Evolutionary conservation across 2,113 vertebrate species (phyloP).

Genomic region (Polypterus bichir): DNA sequence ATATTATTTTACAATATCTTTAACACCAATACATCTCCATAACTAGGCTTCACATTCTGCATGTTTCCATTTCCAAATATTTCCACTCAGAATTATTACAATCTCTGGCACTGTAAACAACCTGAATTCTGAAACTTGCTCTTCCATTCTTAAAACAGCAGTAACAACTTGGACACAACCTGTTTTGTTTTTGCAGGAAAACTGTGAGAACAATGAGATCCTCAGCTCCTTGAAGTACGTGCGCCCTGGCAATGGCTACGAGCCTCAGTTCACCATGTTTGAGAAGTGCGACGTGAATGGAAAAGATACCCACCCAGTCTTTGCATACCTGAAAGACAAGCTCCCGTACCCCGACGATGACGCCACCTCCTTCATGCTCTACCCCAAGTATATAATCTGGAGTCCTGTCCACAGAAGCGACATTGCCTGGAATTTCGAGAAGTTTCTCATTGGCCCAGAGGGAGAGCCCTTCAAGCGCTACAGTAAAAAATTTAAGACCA

Average conservation of each 20-base stretch:
- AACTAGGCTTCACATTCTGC: too few relatives aligned
- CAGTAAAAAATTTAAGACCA: constrained; percentile 68
- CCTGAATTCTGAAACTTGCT: too few relatives aligned
- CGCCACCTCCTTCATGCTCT: constrained; percentile 56
- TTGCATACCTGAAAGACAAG: constrained; percentile 88
- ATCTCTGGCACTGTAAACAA: too few relatives aligned
- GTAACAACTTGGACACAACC: background rate
- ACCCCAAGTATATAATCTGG: constrained; percentile 78
- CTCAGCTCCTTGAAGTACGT: constrained; percentile 75
- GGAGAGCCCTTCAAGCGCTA: constrained; percentile 92
- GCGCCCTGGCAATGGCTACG: constrained; percentile 71
- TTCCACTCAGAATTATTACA: too few relatives aligned
- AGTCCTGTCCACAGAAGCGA: constrained; percentile 73
- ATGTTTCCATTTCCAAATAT: too few relatives aligned
- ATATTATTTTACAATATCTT: too few relatives aligned
- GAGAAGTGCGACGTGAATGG: constrained; percentile 93
- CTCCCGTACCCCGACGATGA: constrained; percentile 75
- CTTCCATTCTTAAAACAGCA: too few relatives aligned
- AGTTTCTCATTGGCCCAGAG: constrained; percentile 87
- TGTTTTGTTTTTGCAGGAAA: constrained; percentile 58
- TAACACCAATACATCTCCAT: too few relatives aligned
- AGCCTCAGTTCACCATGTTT: constrained; percentile 74
- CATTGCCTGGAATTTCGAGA: constrained; percentile 95
- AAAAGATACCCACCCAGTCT: constrained; percentile 71
- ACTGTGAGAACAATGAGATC: constrained; percentile 79